Conservation (phyloP, 2,888 invertebrate species). For the Nipponacmea schrenckii region DNA sequence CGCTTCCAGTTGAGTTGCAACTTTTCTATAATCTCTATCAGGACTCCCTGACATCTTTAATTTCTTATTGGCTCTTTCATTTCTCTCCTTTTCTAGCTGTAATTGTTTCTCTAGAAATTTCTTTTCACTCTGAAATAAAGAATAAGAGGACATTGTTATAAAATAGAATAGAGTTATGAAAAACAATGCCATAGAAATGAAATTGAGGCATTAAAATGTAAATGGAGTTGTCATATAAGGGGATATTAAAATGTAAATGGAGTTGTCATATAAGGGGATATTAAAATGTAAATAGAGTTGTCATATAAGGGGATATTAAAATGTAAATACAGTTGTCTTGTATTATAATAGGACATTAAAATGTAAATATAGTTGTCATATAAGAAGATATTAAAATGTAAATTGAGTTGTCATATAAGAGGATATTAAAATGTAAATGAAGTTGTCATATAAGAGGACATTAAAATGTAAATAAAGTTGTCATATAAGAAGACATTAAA, state of each 20-base stretch:
- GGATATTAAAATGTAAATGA: not conserved
- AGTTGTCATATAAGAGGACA: no score
- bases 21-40: constrained; percentile 53
- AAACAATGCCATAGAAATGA: not conserved
- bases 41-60: constrained; percentile 33
- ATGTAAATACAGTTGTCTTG: not conserved
- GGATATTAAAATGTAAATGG: not conserved
- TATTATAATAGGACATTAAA: no score
- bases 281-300: no score
- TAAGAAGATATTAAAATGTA: not conserved
- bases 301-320: no score
- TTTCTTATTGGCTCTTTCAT: constrained; percentile 38
- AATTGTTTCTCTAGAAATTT: constrained; percentile 51
- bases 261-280: not conserved
- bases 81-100: constrained; percentile 50
- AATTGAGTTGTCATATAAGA: not conserved
- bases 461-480: not conserved
- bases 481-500: not conserved
- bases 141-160: not conserved
- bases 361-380: not conserved
- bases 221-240: no score
- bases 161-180: not conserved
- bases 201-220: not conserved
- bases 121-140: constrained; percentile 43
- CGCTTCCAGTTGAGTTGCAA: constrained; percentile 54